A percentile compares a stretch with the other conserved stretches of the same genome.
phyloP scores from a whole-genome alignment of 2,113 vertebrate species.

The Leucopsar rothschildi region DNA sequence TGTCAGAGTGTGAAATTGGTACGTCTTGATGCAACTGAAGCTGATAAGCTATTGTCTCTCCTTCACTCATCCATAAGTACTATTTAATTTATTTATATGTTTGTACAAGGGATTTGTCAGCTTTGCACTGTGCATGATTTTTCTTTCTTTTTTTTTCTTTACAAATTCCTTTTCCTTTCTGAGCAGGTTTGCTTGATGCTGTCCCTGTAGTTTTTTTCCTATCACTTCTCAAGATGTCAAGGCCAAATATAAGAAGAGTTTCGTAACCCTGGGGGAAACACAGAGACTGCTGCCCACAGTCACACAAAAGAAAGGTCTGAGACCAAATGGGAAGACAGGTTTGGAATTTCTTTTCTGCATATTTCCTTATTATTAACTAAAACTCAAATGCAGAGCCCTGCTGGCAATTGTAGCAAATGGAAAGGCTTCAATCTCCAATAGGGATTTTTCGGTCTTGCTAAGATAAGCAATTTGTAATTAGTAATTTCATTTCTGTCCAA shows the following conservation, averaged over 20 bases:
- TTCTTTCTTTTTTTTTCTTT: neutral
- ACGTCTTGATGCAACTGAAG: constrained; percentile 20
- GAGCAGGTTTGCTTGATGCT: neutral
- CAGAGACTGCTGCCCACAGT: neutral
- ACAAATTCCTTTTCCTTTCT: neutral
- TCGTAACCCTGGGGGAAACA: neutral
- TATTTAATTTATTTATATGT: constrained; percentile 27
- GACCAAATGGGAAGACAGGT: neutral
- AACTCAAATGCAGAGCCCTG: neutral
- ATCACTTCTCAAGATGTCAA: neutral
- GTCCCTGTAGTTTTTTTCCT: neutral
- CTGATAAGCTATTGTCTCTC: constrained; percentile 42
- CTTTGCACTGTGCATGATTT: neutral
- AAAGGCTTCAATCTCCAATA: neutral
- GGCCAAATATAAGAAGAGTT: neutral
- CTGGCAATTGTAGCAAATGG: neutral
- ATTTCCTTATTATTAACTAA: neutral
- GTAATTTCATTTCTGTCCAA: neutral
- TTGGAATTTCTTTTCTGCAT: neutral
- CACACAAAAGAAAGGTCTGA: neutral
- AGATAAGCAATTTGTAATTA: neutral
- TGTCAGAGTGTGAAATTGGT: constrained; percentile 53
- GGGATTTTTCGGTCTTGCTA: neutral
- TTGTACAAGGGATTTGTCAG: neutral
- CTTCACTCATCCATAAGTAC: neutral